Evolutionary conservation across 2,888 invertebrate species (phyloP), one percentile per base, ranked within the genome.

Genomic region (Agapostemon virescens): DNA sequence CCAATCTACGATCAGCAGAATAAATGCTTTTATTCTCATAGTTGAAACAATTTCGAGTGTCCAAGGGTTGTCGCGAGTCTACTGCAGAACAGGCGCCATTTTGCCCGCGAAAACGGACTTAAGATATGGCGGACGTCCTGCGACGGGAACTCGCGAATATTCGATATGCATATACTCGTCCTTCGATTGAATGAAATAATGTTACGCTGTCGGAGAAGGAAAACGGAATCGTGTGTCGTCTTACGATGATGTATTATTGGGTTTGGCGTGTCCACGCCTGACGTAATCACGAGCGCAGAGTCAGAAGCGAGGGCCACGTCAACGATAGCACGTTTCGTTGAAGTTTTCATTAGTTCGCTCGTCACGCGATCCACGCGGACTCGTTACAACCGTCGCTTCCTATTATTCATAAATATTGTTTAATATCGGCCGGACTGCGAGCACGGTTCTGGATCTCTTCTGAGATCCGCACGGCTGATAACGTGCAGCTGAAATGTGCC

Each of bases 191-290:
- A 82, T 76, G 74, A 73, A 84, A 82, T 76, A 49, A 76, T 55
- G 74, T 45, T 23, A 38, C 73, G 55, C 13, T 49, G 83, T 61
- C 26, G 52, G 68, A 68, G 72, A 64, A 74, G 52, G 36, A 26
- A 75, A 86, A 70, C 69, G 23, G 42, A 69, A 75, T 42, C 36
- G 40, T 82, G 66, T 58, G 66, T 58, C 77, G 63, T 75, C 64
- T 66, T 66, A 45, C 38, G 80, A 82, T 85, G 80, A 86, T 85
- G 72, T 84, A 85, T 83, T 77, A 66, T 79, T 74, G 74, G 72
- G 66, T 79, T 79, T 77, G 80, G 74, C 73, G 68, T 79, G 69
- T 23, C 72, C 70, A 67, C 23, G 66, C 23, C 64, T 85, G 77
- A 84, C 75, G 74, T 84, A 80, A 84, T 67, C 79, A 36, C 55